Base-by-base conservation (phyloP, 2,113 vertebrate genomes). In the Microcebus griseorufus region DNA sequence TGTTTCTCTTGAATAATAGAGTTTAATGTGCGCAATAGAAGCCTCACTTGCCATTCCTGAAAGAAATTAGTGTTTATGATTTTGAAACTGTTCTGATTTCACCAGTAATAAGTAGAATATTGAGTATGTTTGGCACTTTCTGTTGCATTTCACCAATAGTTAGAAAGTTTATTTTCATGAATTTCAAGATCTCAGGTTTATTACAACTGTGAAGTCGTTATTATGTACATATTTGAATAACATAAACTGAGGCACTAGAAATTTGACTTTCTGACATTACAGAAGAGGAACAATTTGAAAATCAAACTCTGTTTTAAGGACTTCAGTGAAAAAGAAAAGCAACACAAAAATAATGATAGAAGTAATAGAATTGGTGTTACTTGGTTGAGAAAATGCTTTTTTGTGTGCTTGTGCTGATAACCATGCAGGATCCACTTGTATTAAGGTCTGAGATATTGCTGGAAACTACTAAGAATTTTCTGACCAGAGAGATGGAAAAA, bases 1-100 rank as follows among this genome's bases (percentile, higher is more conserved):
- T 90, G 96, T 51, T 80, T 60, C 83, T 60, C 90, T 51, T 94
- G 81, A 93, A 88, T 94, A 81, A 95, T 95, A 96, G 90, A 96
- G 93, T 96, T 97, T 91, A 98, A 97, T 82, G 82, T 94, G 82
- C 1, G 13, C 60, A 51, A 12, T 9, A 73, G 95, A 97, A 55
- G 6, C 51, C 22, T 88, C 85, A 93, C 65, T 79, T 95, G 76
- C 72, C 1, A 73, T 95, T 96, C 29, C 67, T 95, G 60, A 97
- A 95, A 94, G 67, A 93, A 86, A 65, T 97, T 62, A 64, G 48
- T 89, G 8, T 88, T 95, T 96, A 72, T 88, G 86, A 84, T 95
- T 90, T 96, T 95, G 64, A 86, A 95, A 17, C 62, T 88, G 13
- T 70, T 95, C 67, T 88, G 72, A 93, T 83, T 87, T 86, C 79